These are phyloP conservation scores for Heptranchias perlo DNA, from an alignment of 2,113 vertebrate species.

Conservation along the genomic window DNA sequence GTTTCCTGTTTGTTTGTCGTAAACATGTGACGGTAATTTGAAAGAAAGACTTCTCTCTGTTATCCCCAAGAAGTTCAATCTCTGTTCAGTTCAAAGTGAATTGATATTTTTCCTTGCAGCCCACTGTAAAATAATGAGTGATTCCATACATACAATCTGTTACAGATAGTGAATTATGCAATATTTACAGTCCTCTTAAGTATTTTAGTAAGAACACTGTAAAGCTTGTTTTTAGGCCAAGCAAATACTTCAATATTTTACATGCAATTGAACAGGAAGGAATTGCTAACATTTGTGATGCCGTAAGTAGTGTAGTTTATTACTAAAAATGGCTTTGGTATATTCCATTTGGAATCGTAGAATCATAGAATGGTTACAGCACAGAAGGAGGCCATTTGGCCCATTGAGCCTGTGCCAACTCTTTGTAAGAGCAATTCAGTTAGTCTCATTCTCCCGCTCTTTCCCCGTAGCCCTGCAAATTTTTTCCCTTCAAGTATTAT, in stretches of 20 bases:
- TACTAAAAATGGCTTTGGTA: neutral
- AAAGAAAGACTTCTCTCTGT: neutral
- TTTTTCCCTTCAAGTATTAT: no score
- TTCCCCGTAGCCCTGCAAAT: no score
- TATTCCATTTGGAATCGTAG: no score
- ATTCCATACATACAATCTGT: neutral
- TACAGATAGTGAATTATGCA: no score
- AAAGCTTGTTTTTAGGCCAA: neutral
- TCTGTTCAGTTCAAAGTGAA: neutral
- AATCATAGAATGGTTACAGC: no score
- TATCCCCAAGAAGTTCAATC: neutral
- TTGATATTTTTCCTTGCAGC: neutral
- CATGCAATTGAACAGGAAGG: neutral
- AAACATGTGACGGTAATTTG: neutral
- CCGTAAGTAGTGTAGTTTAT: neutral
- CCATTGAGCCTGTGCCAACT: no score
- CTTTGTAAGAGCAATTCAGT: no score
- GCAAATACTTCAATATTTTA: neutral
- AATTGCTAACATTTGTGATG: neutral
- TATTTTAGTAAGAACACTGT: neutral
- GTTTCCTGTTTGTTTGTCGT: neutral
- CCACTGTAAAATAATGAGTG: neutral
- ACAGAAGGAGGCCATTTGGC: no score
- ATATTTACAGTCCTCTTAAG: neutral
- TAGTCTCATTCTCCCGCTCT: no score